These are phyloP conservation scores for Cyprinodon tularosa DNA, from an alignment of 2,113 vertebrate species.

Conservation along the genomic window DNA sequence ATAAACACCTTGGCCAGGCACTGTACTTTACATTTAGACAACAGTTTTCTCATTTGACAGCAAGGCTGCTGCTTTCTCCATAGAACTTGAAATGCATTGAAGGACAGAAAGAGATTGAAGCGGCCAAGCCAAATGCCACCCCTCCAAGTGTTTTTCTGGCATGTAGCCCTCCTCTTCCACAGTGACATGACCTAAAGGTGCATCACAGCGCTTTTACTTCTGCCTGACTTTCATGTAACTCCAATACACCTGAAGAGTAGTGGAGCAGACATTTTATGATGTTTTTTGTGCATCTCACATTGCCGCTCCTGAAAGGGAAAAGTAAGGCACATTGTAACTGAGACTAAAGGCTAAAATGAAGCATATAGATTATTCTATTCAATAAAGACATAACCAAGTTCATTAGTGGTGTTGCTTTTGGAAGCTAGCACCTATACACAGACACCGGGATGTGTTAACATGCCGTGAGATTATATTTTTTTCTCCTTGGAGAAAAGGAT, in stretches of 20 bases:
- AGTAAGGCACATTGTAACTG: constrained; percentile 24
- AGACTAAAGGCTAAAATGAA: constrained; percentile 43
- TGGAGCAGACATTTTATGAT: constrained; percentile 23
- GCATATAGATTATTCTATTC: constrained; percentile 10
- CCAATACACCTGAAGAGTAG: constrained; percentile 25
- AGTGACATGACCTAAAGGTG: constrained; percentile 50
- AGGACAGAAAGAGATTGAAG: constrained; percentile 36
- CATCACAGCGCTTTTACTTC: constrained; percentile 23
- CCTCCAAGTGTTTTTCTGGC: constrained; percentile 41
- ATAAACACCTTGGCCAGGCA: neutral
- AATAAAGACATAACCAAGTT: constrained; percentile 20
- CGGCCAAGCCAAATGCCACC: constrained; percentile 44
- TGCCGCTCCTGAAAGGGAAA: constrained; percentile 28
- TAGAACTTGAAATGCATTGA: constrained; percentile 34
- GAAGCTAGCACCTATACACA: constrained; percentile 19
- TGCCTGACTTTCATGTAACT: constrained; percentile 41
- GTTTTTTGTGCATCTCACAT: constrained; percentile 16
- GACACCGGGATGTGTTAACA: constrained; percentile 16
- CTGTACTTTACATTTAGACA: neutral
- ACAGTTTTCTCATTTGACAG: constrained; percentile 1
- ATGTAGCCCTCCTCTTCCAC: constrained; percentile 36
- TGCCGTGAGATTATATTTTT: neutral
- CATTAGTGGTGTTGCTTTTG: constrained; percentile 24
- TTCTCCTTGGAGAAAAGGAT: neutral
- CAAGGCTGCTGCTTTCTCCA: neutral